Base-by-base conservation (phyloP, 2,888 invertebrate genomes). In the Protonemura montana region DNA sequence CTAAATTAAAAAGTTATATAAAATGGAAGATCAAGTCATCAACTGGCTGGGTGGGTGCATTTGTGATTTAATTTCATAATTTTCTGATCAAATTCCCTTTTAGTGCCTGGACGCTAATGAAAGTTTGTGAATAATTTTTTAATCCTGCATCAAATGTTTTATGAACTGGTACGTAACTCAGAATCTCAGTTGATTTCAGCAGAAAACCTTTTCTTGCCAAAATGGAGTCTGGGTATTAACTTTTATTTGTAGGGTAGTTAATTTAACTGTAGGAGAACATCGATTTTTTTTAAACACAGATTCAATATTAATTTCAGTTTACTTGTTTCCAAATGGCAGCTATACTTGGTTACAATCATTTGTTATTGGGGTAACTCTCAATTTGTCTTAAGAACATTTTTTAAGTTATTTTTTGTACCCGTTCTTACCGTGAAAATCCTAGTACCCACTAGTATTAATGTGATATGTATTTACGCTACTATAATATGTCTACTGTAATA, bases 361-460 rank as follows among this genome's bases (percentile, higher is more conserved):
- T 59, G 59, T 59, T 59, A 59, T 59, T 59, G 21, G 7, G 59
- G 59, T 59, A 59, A 2, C 59, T 59, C 59, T 59, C 59, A 59
- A 59, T 21, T 59, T 21, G 21, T 59, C 59, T 59, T 59, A 59
- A 59, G 59, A 59, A 59, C 13, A 41, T 41, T 41, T 59, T 10
- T 21, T 59, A 59, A 59, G 59, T 59, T 59, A 59, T 59, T 59
- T 59, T 59, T 59, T 59, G 13, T 59, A 59, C 59, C 59, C 21
- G 59, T 13, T 59, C 13, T 59, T 59, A 59, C 59, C 59, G 59
- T 16, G 21, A 59, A 59, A 59, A 59, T 59, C 59, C 59, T 59
- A 59, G 59, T 59, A 59, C 59, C 59, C 59, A 59, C 59, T 59
- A 59, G 59, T 59, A 59, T 59, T 59, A 59, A 59, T 59, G 59